Base-by-base conservation (phyloP, 2,797 vertebrate genomes). In the Lepidocolaptes lacrymiger region DNA sequence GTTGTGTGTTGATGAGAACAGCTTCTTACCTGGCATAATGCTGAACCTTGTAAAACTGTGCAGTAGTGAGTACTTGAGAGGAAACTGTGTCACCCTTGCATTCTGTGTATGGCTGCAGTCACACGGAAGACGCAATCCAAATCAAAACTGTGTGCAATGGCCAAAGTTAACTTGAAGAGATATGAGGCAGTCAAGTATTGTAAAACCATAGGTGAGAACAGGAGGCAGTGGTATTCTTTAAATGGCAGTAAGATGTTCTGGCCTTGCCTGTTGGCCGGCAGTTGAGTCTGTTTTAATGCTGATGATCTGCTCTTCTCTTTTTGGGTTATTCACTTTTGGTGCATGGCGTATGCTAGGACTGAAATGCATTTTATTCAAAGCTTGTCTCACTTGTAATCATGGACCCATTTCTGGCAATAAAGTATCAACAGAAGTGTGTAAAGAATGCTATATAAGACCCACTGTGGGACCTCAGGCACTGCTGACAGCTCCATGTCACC, bases 401-500 rank as follows among this genome's bases (percentile, higher is more conserved):
- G 56, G 6, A 3, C 13, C 1, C 1, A 17, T 44, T 78, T 39
- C 43, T 89, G 55, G 26, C 27, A 14, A n/a, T 24, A 54, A 82
- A 12, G 11, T 82, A 27, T 10, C 14, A 55, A 13, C 28, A 67
- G 36, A 12, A 34, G 4, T 6, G 6, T 86, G n/a, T 27, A 75
- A 30, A 14, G 56, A 19, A 15, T 56, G 9, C 7, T 46, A 8
- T 27, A 30, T 10, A 1, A 2, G 69, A 15, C 8, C 22, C 22
- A 10, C 18, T 20, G 20, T 62, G 59, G 27, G 37, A 30, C 15
- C 7, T 75, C 3, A 5, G 54, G 26, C 37, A 14, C 9, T 51
- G 0, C 27, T 81, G 68, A 24, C 8, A 43, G 37, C 17, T 1
- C 0, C 1, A 0, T 73, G 43, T 54, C 14, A 7, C 11, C 17